Conservation (phyloP, 2,888 invertebrate species). For the Gordius sp. region DNA sequence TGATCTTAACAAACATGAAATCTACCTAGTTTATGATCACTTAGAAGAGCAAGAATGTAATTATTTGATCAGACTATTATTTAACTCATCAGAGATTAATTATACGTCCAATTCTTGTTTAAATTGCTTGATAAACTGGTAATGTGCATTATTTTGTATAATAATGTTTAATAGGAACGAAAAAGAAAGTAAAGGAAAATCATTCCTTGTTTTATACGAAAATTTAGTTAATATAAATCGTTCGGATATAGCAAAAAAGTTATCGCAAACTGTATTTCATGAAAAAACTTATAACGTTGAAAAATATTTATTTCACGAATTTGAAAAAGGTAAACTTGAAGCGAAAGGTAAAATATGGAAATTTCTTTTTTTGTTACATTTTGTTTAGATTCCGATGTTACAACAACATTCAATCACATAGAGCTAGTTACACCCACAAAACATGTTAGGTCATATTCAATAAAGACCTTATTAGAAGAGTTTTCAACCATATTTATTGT, state of each 20-base stretch:
- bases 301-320: constrained; percentile 13
- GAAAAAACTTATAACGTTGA: constrained; percentile 8
- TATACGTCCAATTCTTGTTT: not conserved
- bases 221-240: not conserved
- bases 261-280: not conserved
- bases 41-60: not conserved
- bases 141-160: not conserved
- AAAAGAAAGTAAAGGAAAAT: not conserved
- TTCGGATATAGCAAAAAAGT: not conserved
- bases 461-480: not conserved
- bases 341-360: not conserved
- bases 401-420: not conserved
- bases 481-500: not conserved
- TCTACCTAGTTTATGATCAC: not conserved
- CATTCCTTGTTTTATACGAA: not conserved
- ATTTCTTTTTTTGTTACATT: not conserved
- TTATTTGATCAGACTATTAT: not conserved
- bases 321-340: not conserved
- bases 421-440: not conserved
- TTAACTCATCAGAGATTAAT: too few species aligned
- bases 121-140: not conserved
- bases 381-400: not conserved
- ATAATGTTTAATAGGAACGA: too few species aligned
- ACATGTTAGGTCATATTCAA: not conserved
- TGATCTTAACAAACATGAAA: not conserved